Base-by-base conservation (phyloP, 2,888 invertebrate genomes). In the Nymphalis urticae region DNA sequence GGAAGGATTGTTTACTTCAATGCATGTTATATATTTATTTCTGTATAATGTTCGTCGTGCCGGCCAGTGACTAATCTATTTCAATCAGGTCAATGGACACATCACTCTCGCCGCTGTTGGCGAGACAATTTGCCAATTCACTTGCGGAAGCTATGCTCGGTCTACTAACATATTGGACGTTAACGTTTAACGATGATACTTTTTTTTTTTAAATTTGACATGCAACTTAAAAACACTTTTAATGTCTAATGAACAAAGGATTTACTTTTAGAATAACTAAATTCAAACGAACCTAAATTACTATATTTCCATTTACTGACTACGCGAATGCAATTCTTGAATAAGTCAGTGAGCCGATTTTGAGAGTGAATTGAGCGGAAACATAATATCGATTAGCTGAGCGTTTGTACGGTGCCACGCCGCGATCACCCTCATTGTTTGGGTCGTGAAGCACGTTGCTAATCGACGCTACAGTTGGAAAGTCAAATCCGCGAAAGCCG, bases 391-490 rank as follows among this genome's bases (percentile, higher is more conserved):
- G 92, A 92, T 90, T 86, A 77, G 77, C 75, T 80, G 79, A 82
- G 82, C 79, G 80, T 76, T 80, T 77, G 78, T 79, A 81, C 78
- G 82, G 92, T 92, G 90, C 91, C 92, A 90, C 84, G 82, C 87
- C 80, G 91, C 86, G 90, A 92, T 85, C 87, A 87, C 89, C 83
- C 92, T 86, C 86, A 90, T 90, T 92, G 91, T 91, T 91, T 91
- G 89, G 84, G 83, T 85, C 76, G 82, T 80, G 81, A 86, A 83
- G 83, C 86, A 85, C 83, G 90, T 89, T 89, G 89, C 89, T 84
- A 89, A 86, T 87, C 80, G 82, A 86, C 87, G 79, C 80, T 79
- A 85, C 89, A 89, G 89, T 90, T 79, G 77, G 72, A 77, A 82
- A 76, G 75, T 77, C 80, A 83, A 81, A 82, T 82, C 84, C 86